These are phyloP conservation scores for Turritopsis dohrnii DNA, from an alignment of 30 jellyfish, hydroid and myxozoan species.

Conservation along the genomic window DNA sequence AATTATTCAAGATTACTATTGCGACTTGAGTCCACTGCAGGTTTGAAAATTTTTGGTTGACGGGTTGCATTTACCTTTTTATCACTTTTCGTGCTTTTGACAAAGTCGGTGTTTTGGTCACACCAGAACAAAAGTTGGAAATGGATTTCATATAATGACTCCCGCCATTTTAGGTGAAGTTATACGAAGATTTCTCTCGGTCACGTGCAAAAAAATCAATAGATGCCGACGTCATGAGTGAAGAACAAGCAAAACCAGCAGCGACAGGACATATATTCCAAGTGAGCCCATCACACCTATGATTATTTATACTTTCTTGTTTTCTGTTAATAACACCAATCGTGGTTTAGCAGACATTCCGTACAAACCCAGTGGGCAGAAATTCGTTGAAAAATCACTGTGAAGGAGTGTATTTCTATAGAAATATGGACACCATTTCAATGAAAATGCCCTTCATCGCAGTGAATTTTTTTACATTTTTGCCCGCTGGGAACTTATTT, in stretches of 20 bases:
- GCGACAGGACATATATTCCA: slow-evolving; percentile 77
- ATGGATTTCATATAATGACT: background rate
- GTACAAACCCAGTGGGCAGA: too few species aligned
- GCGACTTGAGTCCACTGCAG: slow-evolving; percentile 94
- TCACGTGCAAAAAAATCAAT: slow-evolving; percentile 76
- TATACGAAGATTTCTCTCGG: slow-evolving; percentile 88
- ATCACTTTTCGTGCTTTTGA: too few species aligned
- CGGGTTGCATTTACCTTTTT: background rate
- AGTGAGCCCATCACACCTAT: slow-evolving; percentile 17
- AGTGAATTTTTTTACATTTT: too few species aligned
- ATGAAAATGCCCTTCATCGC: too few species aligned
- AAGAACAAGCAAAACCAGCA: slow-evolving; percentile 30
- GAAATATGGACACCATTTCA: too few species aligned
- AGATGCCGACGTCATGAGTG: slow-evolving; percentile 40
- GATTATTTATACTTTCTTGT: too few species aligned
- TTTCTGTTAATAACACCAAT: background rate
- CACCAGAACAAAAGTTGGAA: background rate
- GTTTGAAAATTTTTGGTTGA: slow-evolving; percentile 28
- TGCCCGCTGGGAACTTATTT: too few species aligned
- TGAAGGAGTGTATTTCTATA: too few species aligned
- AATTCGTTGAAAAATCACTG: too few species aligned
- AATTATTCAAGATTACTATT: slow-evolving; percentile 93
- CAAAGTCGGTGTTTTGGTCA: background rate
- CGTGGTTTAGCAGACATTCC: too few species aligned
- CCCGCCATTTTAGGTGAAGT: slow-evolving; percentile 48